Evolutionary conservation across 2,113 vertebrate genomes (phyloP), one percentile per base, ranked within the genome.

Genomic region (Silurus meridionalis): DNA sequence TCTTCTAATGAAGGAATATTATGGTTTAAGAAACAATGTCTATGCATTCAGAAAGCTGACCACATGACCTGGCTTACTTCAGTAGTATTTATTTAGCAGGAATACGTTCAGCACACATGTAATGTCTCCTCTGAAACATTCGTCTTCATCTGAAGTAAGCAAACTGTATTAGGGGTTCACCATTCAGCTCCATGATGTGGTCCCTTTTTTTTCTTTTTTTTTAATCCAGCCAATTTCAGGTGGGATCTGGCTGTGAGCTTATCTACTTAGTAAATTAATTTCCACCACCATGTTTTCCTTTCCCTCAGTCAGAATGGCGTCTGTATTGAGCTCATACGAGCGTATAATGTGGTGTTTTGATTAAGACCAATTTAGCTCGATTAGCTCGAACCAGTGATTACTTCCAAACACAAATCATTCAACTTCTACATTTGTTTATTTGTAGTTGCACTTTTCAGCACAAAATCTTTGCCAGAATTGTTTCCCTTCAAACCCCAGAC

Each of bases 281-380:
- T 71, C 82, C n/a, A 86, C 83, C 86, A 84, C 58, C 78, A 13
- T 13, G 23, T 69, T 75, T 85, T 78, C 63, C 46, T 28, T 53
- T 85, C 50, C 37, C 80, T 89, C 87, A 90, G 90, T 93, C 90
- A 80, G 83, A 74, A 58, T 91, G 91, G 91, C 92, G 90, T 81
- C 46, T 3, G 80, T 80, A 89, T 86, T 88, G 90, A 92, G 91
- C 89, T 90, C 86, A 87, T 86, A 88, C 85, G 90, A 82, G 80
- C 80, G 88, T 87, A 83, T 86, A 86, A 81, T 28, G 66, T 5
- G 50, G 78, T 52, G 78, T 14, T 82, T 79, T 81, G 79, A 91
- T 91, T 91, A 92, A 77, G 75, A 89, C 82, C 87, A 83, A 88
- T 84, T 90, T 89, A 71, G 86, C 23, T 82, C 84, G 66, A 91